These are phyloP conservation scores for Ardeotis arabs DNA, from an alignment of 2,113 vertebrate genomes.

Conservation along the genomic window DNA sequence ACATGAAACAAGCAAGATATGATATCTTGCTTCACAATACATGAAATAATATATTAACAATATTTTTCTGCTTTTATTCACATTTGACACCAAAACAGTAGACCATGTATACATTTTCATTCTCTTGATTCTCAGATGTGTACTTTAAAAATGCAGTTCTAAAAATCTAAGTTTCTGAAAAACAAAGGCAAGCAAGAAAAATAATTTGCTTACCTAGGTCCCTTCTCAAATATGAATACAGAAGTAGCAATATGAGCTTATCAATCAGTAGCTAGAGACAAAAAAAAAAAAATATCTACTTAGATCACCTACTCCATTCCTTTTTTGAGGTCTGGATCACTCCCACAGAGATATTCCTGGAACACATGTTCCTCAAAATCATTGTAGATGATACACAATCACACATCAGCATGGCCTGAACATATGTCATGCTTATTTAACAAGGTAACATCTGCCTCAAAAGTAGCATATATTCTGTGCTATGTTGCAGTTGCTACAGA, in stretches of 20 bases:
- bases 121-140: not conserved
- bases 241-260: not conserved
- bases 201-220: not conserved
- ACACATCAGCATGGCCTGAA: not conserved
- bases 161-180: not conserved
- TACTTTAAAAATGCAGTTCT: not conserved
- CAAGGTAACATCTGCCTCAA: not conserved
- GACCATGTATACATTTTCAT: not conserved
- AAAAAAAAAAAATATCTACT: not conserved
- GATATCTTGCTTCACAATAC: not conserved
- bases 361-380: not conserved
- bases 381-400: not conserved
- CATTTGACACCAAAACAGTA: not conserved
- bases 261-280: not conserved
- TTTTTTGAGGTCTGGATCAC: not conserved
- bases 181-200: not conserved
- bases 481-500: not conserved
- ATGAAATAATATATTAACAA: not conserved
- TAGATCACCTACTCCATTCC: not conserved
- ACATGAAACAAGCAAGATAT: not conserved
- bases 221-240: not conserved
- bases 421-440: not conserved
- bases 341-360: not conserved
- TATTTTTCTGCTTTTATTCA: not conserved
- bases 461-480: not conserved